A percentile compares a stretch with the other conserved stretches of the same genome.
Conservation (phyloP, 2,888 invertebrate genomes). For the Nasonovia ribisnigri region DNA sequence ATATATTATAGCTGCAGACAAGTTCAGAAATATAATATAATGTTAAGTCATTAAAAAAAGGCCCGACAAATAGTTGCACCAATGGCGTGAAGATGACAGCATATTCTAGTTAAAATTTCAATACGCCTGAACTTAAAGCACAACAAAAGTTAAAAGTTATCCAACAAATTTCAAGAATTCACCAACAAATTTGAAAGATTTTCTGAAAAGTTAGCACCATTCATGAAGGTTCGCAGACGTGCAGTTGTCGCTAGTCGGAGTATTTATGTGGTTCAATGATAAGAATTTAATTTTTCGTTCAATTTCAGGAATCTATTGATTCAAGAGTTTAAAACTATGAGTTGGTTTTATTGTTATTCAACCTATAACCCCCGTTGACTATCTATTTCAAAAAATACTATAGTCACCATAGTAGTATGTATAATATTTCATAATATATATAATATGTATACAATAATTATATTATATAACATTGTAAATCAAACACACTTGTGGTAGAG, state of each 20-base stretch:
- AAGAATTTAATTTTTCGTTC: background rate
- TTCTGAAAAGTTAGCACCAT: background rate
- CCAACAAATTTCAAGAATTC: conserved; percentile 21
- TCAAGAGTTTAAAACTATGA: background rate
- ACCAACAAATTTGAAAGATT: background rate
- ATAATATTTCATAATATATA: background rate
- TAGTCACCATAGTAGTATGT: background rate
- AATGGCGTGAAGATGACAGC: conserved; percentile 18
- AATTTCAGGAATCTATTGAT: background rate
- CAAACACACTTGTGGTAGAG: background rate
- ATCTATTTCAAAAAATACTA: background rate
- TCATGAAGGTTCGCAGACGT: background rate
- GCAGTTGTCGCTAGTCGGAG: background rate
- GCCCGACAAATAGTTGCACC: background rate
- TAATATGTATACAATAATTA: too few species aligned
- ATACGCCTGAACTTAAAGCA: background rate
- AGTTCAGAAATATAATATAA: background rate
- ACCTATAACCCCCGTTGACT: background rate
- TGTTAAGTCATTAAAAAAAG: background rate
- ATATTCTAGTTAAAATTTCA: background rate
- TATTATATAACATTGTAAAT: background rate
- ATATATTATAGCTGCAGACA: background rate
- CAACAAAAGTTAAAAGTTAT: conserved; percentile 17
- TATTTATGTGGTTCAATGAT: background rate
- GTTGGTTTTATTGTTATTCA: background rate